Base-by-base conservation (phyloP, 2,888 invertebrate genomes). In the Eremobia ochroleuca region DNA sequence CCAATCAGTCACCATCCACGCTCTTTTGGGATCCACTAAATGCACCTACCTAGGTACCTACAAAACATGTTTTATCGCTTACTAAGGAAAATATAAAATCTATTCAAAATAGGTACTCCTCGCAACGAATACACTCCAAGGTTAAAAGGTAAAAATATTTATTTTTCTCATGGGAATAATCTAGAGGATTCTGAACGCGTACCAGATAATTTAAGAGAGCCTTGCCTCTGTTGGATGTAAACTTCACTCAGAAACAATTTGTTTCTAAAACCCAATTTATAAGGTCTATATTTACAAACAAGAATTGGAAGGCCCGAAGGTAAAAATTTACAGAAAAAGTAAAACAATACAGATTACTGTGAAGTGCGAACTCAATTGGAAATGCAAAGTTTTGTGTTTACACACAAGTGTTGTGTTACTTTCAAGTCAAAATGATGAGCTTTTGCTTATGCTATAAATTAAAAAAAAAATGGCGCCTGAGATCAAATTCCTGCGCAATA, bases 1-100 rank as follows among this genome's bases (percentile, higher is more conserved):
- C 90, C 88, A 90, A 91, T 93, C 89, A 88, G 92, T 93, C 91
- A 91, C 86, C 31, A 37, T 76, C 79, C 71, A 73, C 68, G 85
- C 68, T 83, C 86, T 83, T 79, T 85, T 81, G 83, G 81, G 86
- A 87, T 88, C 81, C 82, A 79, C 61, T 31, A 31, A 21, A 8
- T 3, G 18, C 64, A 37, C 28, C 28, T 28, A 31, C 66, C 21
- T 55, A 34, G 15, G 55, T 58, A 21, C 6, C 31, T n/a, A 21
- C 11, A 61, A 34, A 25, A 25, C 34, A 34, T 43, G 43, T 71
- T 43, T 34, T 67, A n/a, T 49, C 6, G 6, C 11, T n/a, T 15
- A 37, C 11, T 18, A 40, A 52, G 31, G 31, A n/a, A 68, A 80
- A 79, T 40, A 65, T n/a, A 21, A 62, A 66, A 58, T 58, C 59